Conservation (phyloP, 2,797 vertebrate species). For the Scleropages formosus region DNA sequence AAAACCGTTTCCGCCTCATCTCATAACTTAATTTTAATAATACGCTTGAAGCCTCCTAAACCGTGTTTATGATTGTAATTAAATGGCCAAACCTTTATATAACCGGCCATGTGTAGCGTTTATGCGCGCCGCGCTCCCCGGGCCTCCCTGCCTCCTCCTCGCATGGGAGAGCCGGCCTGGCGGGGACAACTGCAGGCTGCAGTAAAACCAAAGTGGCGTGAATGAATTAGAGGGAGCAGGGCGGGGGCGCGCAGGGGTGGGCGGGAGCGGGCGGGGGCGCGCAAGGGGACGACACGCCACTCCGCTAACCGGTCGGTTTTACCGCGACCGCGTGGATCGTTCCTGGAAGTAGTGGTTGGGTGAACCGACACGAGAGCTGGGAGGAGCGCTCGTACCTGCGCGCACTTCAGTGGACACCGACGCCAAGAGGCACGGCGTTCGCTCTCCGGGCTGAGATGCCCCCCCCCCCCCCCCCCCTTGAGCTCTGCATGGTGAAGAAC, state of each 20-base stretch:
- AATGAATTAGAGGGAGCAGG: constrained; percentile 67
- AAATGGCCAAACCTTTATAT: constrained; percentile 65
- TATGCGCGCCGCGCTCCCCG: constrained; percentile 46
- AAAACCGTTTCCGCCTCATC: constrained; percentile 40
- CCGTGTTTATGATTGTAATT: constrained; percentile 70
- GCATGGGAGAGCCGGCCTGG: constrained; percentile 47
- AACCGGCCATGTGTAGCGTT: constrained; percentile 54
- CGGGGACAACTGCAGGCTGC: constrained; percentile 62
- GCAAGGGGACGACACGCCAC: neutral
- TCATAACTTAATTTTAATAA: constrained; percentile 64
- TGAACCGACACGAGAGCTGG: constrained; percentile 3
- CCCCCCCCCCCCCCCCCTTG: no score
- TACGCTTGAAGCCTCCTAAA: constrained; percentile 60
- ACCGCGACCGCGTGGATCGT: neutral
- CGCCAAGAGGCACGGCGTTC: no score
- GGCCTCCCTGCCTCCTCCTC: constrained; percentile 36
- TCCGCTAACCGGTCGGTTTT: neutral
- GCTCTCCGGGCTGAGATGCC: no score
- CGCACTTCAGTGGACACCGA: no score
- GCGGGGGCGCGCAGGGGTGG: constrained; percentile 30
- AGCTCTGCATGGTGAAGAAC: no score
- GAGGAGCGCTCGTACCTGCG: constrained; percentile 48
- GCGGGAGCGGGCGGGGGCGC: constrained; percentile 25
- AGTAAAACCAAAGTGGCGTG: constrained; percentile 72
- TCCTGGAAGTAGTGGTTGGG: neutral